These are phyloP conservation scores for Rhea pennata DNA, from an alignment of 2,113 vertebrate species.

Conservation along the genomic window DNA sequence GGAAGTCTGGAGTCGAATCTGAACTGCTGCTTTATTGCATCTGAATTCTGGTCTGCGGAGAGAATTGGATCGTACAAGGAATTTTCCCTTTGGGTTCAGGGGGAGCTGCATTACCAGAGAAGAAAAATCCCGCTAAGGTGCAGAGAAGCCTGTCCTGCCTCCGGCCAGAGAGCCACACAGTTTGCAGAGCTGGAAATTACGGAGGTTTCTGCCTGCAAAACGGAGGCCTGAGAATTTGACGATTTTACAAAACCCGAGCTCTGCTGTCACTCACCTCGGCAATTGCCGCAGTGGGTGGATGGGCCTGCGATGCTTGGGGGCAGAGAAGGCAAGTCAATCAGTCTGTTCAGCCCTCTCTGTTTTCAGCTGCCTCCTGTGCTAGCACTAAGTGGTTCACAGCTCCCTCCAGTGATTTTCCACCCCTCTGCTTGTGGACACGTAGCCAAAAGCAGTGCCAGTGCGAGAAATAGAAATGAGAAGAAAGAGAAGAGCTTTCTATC, in stretches of 20 bases:
- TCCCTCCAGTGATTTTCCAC: not conserved
- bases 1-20: not conserved
- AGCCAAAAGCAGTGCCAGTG: accelerated
- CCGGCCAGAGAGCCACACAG: not conserved
- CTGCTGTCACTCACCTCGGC: not conserved
- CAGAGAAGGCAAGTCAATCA: too few species aligned
- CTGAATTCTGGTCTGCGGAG: not conserved
- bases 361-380: not conserved
- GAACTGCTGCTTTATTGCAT: not conserved
- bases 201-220: not conserved
- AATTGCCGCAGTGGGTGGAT: too few species aligned
- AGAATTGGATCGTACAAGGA: not conserved
- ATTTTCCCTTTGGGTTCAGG: not conserved
- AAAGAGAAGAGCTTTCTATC: not conserved
- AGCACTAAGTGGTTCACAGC: not conserved
- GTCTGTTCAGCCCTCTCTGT: not conserved
- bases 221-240: not conserved
- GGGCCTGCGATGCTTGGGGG: too few species aligned
- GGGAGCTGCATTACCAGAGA: not conserved
- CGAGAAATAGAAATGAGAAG: accelerated
- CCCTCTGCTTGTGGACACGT: accelerated
- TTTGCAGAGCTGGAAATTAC: not conserved
- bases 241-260: not conserved
- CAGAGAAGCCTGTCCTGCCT: not conserved
- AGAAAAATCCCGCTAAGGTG: not conserved